Base-by-base conservation (phyloP, 1,140 invertebrate genomes). In the Harlomillsia oculata region DNA sequence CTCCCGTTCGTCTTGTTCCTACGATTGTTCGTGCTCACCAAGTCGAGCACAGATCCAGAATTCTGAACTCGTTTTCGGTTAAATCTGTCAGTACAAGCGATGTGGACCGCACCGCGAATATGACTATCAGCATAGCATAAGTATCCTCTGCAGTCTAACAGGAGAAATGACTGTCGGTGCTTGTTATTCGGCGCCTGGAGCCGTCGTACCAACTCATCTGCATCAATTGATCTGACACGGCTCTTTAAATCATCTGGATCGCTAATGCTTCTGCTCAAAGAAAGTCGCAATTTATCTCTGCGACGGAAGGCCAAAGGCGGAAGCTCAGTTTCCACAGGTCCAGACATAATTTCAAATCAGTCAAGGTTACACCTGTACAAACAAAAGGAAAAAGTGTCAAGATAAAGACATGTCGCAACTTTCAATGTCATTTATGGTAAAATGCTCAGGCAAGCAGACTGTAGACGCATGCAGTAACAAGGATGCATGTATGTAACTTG, bases 81-180 rank as follows among this genome's bases (percentile, higher is more conserved):
- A 68, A 85, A 82, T 30, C 84, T 71, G 69, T 87, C 84, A 2
- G 80, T 78, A 67, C 83, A 85, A 69, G 83, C 84, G 20, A 87
- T 76, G 71, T 87, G 86, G 53, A 86, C 78, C 16, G 84, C 80
- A 14, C 82, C 82, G 23, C 74, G 71, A 32, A 87, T 79, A 69
- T 88, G 85, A 60, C 77, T 78, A 26, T 78, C 74, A 67, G 85
- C 84, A 71, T 81, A 87, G 20, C 78, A 75, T 21, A 85, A 77
- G 64, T 86, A 85, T 0, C 84, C 77, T 26, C 85, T 75, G 67
- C 83, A 83, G 66, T 88, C 85, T 20, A 65, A 40, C 0, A 65
- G 56, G 32, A 65, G 60, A 45, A 62, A 65, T 39, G 59, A 56
- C 5, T 52, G 28, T n/a, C 61, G 37, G 28, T 62, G 48, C 25